These are phyloP conservation scores for Helicorthomorpha holstii DNA, from an alignment of 1,140 invertebrate genomes.

Conservation along the genomic window DNA sequence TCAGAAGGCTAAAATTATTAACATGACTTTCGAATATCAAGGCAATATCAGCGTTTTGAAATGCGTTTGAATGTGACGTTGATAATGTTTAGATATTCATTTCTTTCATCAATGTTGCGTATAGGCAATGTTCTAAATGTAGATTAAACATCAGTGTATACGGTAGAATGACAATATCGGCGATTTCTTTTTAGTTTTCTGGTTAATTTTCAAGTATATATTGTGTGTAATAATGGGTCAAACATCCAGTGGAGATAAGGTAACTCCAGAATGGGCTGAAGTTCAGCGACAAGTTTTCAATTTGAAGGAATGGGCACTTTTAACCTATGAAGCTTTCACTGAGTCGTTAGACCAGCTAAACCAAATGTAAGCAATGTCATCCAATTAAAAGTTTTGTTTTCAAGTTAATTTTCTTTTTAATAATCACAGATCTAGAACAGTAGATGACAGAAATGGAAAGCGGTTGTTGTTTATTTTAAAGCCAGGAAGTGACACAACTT, in stretches of 20 bases:
- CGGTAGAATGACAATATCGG: too few relatives aligned
- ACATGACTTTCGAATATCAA: too few relatives aligned
- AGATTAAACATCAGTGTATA: too few relatives aligned
- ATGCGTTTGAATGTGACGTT: too few relatives aligned
- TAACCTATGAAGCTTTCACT: slow-evolving; percentile 34
- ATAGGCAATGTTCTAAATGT: too few relatives aligned
- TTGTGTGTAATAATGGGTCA: too few relatives aligned
- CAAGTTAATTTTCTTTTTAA: slow-evolving; percentile 15
- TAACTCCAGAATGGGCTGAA: slow-evolving; percentile 3
- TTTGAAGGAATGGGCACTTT: slow-evolving; percentile 22
- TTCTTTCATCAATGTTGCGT: too few relatives aligned
- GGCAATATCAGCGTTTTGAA: too few relatives aligned
- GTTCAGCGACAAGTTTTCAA: slow-evolving; percentile 15
- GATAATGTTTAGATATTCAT: too few relatives aligned
- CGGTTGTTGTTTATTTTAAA: slow-evolving; percentile 45
- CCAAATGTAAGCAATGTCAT: slow-evolving; percentile 25
- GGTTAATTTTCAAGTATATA: too few relatives aligned
- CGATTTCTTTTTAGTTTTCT: too few relatives aligned
- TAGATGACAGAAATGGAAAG: slow-evolving; percentile 38
- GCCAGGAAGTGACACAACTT: slow-evolving; percentile 38
- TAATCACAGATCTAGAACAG: slow-evolving; percentile 33
- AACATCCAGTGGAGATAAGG: background rate
- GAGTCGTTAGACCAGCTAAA: slow-evolving; percentile 31
- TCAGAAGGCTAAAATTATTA: too few relatives aligned
- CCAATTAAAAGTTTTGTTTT: background rate